Evolutionary conservation across 2,113 vertebrate species (phyloP), one percentile per base, ranked within the genome.

Genomic region (Raja brachyura): DNA sequence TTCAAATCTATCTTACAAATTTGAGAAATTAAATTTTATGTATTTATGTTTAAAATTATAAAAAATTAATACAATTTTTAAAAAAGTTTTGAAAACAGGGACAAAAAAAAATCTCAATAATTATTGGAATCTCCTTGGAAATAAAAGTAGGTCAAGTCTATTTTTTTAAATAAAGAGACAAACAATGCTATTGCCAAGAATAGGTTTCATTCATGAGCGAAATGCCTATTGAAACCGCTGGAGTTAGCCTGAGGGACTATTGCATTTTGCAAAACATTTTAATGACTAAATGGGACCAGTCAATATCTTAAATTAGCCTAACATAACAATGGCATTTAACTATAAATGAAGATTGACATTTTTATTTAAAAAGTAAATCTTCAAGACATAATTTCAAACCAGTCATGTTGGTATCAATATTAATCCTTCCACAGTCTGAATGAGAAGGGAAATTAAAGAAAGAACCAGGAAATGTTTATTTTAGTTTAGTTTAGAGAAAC

Each of bases 141-240:
- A 18, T 22, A 92, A 73, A 92, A 73, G 66, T 92, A 73, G 20
- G 20, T 73, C 63, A 90, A 48, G 63, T 70, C 18, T 90, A 22
- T 11, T 73, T 48, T 54, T 85, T 59, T 3, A 33, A 70, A 90
- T 61, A 28, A 61, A 85, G n/a, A n/a, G 25, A 61, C 54, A 61
- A 85, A 85, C 54, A 90, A 70, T 70, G 63, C 9, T 59, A 63
- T 33, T 54, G 66, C 68, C 70, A 16, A 25, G 33, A 92, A 22
- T 48, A 92, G 20, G 5, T 92, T 92, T 92, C 6, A 90, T 70
- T 90, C 28, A 63, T 73, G 63, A 90, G 56, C n/a, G 83, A 90
- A 83, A 73, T 73, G 7, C 20, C 9, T 25, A 28, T 48, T 92
- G 66, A 92, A 92, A 92, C 70, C 18, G 73, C 68, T 48, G 18